A percentile compares a stretch with the other conserved stretches of the same genome.
phyloP scores from a whole-genome alignment of 1,140 invertebrate species.

The Lucilia cuprina region DNA sequence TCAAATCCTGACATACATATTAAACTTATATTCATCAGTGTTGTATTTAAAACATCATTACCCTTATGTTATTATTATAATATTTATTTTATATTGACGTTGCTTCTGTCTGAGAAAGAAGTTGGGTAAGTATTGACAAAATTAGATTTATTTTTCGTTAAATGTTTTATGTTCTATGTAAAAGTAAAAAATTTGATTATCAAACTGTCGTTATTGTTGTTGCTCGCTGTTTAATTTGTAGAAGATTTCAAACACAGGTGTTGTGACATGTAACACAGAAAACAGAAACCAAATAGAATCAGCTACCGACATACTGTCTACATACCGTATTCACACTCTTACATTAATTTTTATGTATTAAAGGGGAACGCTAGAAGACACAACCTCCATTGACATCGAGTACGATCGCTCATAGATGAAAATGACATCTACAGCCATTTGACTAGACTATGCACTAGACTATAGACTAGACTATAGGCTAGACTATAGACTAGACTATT shows the following conservation, averaged over 20 bases:
- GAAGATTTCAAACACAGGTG: neutral
- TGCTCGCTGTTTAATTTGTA: neutral
- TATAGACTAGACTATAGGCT: too few relatives aligned
- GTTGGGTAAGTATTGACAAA: neutral
- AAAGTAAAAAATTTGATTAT: neutral
- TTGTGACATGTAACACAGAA: neutral
- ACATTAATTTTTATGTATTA: neutral
- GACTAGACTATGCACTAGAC: too few relatives aligned
- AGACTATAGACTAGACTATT: too few relatives aligned
- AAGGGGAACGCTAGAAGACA: too few relatives aligned
- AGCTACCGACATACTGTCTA: neutral
- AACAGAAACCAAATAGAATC: neutral
- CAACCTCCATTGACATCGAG: too few relatives aligned
- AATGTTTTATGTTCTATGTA: neutral
- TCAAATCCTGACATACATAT: neutral
- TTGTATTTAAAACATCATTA: neutral
- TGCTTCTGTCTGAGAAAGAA: neutral
- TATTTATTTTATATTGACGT: neutral
- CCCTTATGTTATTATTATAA: neutral
- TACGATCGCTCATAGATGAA: too few relatives aligned
- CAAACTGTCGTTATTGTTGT: neutral
- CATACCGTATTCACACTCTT: neutral
- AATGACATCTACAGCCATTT: too few relatives aligned
- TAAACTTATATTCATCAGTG: neutral
- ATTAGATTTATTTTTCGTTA: constrained; percentile 11